Evolutionary conservation across 92 coral and sea anemone genomes (phyloP).

Genomic region (Porites evermanni): DNA sequence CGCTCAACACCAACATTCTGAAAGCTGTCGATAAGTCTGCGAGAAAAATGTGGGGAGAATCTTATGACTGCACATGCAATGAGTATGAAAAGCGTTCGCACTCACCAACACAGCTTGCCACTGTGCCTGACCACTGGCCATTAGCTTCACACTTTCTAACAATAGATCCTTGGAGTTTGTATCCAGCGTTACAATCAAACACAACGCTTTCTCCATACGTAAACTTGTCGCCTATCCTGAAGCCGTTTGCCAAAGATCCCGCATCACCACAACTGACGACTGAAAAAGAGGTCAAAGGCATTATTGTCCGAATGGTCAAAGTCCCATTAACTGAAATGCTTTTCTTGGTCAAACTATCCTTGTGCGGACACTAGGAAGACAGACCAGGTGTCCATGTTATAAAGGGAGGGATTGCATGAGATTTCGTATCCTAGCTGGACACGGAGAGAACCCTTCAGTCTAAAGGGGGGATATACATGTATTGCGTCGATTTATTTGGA

Average conservation of each 20-base stretch:
- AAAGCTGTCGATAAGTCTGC: background rate
- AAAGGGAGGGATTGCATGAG: too few species aligned
- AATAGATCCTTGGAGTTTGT: conserved; percentile 86
- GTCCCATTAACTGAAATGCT: too few species aligned
- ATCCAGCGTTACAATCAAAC: conserved; percentile 97
- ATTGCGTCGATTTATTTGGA: too few species aligned
- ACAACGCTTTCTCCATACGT: conserved; percentile 76
- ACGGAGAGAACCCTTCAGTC: too few species aligned
- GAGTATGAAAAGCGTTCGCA: background rate
- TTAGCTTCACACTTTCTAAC: conserved; percentile 80
- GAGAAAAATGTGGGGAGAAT: background rate
- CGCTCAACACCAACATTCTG: too few species aligned
- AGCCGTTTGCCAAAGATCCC: conserved; percentile 80
- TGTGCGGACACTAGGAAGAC: too few species aligned
- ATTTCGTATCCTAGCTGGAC: too few species aligned
- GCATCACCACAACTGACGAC: conserved; percentile 92
- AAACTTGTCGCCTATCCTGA: conserved; percentile 73
- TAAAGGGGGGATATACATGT: too few species aligned
- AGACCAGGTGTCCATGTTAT: too few species aligned
- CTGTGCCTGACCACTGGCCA: conserved; percentile 91
- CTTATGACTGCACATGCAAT: too few species aligned
- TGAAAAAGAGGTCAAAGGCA: background rate
- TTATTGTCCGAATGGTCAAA: background rate
- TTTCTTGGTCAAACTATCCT: too few species aligned
- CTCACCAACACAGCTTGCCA: conserved; percentile 85